These are phyloP conservation scores for Zoanthus sansibaricus DNA, from an alignment of 92 coral and sea anemone species.

Conservation along the genomic window DNA sequence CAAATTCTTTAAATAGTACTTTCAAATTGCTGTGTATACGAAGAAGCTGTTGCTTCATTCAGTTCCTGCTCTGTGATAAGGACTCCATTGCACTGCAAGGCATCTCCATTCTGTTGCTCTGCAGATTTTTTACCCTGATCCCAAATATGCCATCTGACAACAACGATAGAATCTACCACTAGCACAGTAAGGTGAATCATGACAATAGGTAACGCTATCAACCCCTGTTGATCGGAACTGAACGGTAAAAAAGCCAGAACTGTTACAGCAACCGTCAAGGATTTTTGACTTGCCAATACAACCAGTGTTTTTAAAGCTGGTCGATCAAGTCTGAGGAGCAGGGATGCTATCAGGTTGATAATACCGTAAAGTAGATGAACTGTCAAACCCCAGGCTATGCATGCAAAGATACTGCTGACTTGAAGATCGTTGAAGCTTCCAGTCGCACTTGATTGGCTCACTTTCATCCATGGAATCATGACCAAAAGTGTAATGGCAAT, in stretches of 20 bases:
- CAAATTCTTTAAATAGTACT: neutral
- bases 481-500: constrained; percentile 76
- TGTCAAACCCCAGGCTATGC: constrained; percentile 87
- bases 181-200: constrained; percentile 85
- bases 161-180: constrained; percentile 83
- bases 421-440: constrained; percentile 79
- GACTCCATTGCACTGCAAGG: constrained; percentile 7
- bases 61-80: neutral
- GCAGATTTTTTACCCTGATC: constrained; percentile 58
- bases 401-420: constrained; percentile 74
- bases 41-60: neutral
- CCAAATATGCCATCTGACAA: constrained; percentile 78
- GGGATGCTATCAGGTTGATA: constrained; percentile 61
- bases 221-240: constrained; percentile 79
- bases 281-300: constrained; percentile 91
- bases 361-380: constrained; percentile 80
- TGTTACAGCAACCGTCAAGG: constrained; percentile 87
- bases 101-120: neutral
- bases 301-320: constrained; percentile 81
- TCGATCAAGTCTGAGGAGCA: constrained; percentile 70
- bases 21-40: neutral
- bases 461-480: constrained; percentile 96
- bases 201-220: constrained; percentile 85
- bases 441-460: constrained; percentile 86
- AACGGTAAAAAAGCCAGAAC: constrained; percentile 82